phyloP scores from a whole-genome alignment of 2,797 vertebrate genomes.

The Esox masquinongy region DNA sequence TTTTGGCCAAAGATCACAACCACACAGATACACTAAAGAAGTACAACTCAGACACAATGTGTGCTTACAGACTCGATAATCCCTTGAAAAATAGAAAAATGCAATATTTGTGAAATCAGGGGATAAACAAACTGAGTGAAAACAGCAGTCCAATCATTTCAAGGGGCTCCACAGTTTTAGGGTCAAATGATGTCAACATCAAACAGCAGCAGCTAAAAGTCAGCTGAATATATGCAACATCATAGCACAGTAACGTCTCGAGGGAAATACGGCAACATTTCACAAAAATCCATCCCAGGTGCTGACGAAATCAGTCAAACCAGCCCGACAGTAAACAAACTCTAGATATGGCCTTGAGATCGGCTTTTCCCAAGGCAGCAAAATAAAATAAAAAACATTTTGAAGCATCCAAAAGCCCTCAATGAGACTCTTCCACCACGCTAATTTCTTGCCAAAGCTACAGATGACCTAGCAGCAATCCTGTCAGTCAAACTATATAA shows the following conservation, averaged over 20 bases:
- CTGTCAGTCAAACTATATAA: background rate
- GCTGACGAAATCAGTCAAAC: background rate
- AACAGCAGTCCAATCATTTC: background rate
- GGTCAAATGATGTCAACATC: constrained; percentile 1
- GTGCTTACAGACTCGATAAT: background rate
- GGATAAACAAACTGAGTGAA: background rate
- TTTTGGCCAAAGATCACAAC: constrained; percentile 23
- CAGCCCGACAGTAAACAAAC: background rate
- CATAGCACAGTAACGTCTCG: background rate
- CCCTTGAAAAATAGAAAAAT: background rate
- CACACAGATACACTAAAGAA: background rate
- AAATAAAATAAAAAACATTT: background rate
- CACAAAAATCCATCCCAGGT: background rate
- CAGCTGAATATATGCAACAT: background rate
- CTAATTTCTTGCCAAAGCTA: background rate
- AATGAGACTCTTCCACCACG: background rate
- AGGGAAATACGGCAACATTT: background rate
- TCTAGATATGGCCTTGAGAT: background rate
- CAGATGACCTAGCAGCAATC: background rate
- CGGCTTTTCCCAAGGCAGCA: background rate
- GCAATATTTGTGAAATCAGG: background rate
- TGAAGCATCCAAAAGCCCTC: background rate
- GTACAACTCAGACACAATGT: background rate
- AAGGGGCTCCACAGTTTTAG: background rate
- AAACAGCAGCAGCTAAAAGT: background rate